Evolutionary conservation across 2,113 vertebrate species (phyloP), one percentile per base, ranked within the genome.

Genomic region (Himantopus leucocephalus): DNA sequence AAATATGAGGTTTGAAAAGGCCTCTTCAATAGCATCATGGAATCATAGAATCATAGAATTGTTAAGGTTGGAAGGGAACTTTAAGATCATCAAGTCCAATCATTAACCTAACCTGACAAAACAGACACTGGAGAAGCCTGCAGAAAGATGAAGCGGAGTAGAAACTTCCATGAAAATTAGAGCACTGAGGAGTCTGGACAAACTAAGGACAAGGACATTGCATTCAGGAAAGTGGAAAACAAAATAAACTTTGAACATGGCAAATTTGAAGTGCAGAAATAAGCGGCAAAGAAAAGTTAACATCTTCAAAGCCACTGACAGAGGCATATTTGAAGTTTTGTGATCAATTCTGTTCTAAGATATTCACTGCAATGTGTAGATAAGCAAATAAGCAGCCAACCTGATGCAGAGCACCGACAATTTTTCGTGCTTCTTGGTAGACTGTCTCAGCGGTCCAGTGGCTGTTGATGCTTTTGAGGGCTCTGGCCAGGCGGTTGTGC

Each of bases 371-470:
- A 37, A 41, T 0, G 5, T 16, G 47, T 26, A 43, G 48, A 12
- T 5, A 71, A 64, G 11, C 15, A 70, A 83, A 39, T 3, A n/a
- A 34, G 27, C 34, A 53, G 21, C 97, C 22, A 96, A 99, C 99
- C 99, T 99, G 99, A 97, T 99, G 99, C 87, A 99, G 96, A 26
- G 99, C 99, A 16, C 99, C 99, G 0, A 99, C 94, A 17, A 99
- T 99, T 96, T 99, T 99, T 59, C 99, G 99, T 3, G 99, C 92
- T 97, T 99, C 99, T 92, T 99, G 99, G 97, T 99, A 99, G 32
- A 98, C 43, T 0, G 92, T 98, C 91, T 99, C 98, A 0, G 98
- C 91, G 8, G 94, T 99, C 99, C 99, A 99, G 96, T 99, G 99
- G 20, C 59, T 0, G 0, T 99, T 99, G 39, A 99, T 96, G n/a